Base-by-base conservation (phyloP, 2,113 vertebrate species). In the Alouatta palliata region DNA sequence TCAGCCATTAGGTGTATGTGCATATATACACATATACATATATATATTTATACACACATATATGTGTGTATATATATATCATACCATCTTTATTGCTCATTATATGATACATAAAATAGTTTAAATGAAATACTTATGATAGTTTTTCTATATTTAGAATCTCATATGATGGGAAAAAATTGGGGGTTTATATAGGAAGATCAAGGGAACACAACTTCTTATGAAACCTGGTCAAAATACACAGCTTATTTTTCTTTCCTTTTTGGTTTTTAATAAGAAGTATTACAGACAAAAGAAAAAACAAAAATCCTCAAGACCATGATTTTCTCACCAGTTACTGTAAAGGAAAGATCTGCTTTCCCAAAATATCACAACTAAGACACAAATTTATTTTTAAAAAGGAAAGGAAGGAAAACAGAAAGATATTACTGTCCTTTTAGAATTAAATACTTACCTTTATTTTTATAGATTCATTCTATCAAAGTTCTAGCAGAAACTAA, bases 221-320 rank as follows among this genome's bases (percentile, higher is more conserved):
- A 54, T 0, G 86, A 25, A 94, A 93, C 3, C 40, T 81, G 37
- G 21, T 70, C 79, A 73, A 96, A 95, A 94, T 61, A 93, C 1
- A 66, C 0, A 95, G 76, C 27, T 85, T 35, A 77, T 68, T 90
- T 30, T 92, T 83, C 58, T 91, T 93, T 89, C n/a, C 82, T 73
- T 84, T 92, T 83, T 77, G 92, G 21, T 47, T 91, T 83, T 87
- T 93, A 94, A 84, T 91, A 61, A 92, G 30, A 92, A 87, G 25
- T 66, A 77, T 13, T 84, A 71, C 3, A 75, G 20, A 83, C 27
- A 47, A 76, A 92, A 87, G 23, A 75, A 92, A 94, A 97, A 73
- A 12, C 27, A 58, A 93, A 91, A 94, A 92, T 68, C 30, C 43
- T 95, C 27, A 93, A 90, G 32, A 94, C 30, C 40, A 71, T 80